Percentiles rank a stretch among this genome's conserved stretches.
These are phyloP conservation scores for Augiades crinisus DNA, from an alignment of 2,888 invertebrate species.

Conservation along the genomic window DNA sequence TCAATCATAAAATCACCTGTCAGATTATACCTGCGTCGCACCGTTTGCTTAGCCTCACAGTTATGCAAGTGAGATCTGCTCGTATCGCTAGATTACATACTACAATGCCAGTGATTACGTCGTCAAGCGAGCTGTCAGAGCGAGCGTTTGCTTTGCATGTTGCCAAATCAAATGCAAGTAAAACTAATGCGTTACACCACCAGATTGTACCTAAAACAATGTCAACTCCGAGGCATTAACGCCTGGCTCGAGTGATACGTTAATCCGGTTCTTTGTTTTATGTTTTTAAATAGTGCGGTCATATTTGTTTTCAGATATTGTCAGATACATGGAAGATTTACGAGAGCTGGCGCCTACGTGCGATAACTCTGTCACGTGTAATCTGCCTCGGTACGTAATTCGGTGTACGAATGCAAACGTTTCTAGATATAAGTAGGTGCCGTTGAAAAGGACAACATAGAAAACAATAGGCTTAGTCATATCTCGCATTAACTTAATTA, in stretches of 20 bases:
- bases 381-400: constrained; percentile 75
- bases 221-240: constrained; percentile 65
- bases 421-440: constrained; percentile 30
- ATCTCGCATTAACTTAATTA: constrained; percentile 63
- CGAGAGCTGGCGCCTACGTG: constrained; percentile 70
- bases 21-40: constrained; percentile 64
- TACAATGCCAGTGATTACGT: constrained; percentile 75
- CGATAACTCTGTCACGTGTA: constrained; percentile 76
- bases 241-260: constrained; percentile 67
- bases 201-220: constrained; percentile 71
- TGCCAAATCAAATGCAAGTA: constrained; percentile 74
- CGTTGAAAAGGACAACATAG: constrained; percentile 60
- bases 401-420: constrained; percentile 75
- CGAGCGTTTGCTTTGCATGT: constrained; percentile 50
- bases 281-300: constrained; percentile 79
- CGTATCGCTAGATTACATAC: constrained; percentile 73
- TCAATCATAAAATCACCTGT: constrained; percentile 68
- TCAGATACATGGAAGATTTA: constrained; percentile 75
- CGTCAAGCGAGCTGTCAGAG: constrained; percentile 70
- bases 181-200: constrained; percentile 58
- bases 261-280: constrained; percentile 78
- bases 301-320: constrained; percentile 76
- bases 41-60: constrained; percentile 68
- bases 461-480: constrained; percentile 71
- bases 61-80: constrained; percentile 75